Base-by-base conservation (phyloP, 2,888 invertebrate genomes). In the Ashinkailepas kermadecensis region DNA sequence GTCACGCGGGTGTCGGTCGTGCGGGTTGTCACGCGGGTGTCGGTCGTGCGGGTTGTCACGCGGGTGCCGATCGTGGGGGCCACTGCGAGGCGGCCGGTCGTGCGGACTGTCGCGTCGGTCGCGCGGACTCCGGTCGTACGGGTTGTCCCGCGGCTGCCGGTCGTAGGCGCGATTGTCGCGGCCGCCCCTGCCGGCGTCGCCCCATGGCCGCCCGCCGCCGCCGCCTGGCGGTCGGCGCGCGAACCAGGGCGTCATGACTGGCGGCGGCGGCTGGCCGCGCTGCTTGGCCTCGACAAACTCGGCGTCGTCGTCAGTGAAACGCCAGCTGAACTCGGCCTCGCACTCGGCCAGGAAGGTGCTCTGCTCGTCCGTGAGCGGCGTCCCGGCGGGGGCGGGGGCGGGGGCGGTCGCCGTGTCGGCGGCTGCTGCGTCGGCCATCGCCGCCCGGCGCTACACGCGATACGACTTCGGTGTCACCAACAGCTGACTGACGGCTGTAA, bases 311-410 rank as follows among this genome's bases (percentile, higher is more conserved):
- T 57, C 79, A 12, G 58, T 54, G 79, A 79, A 79, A 0, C 79
- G 79, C 6, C n/a, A 12, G 58, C 21, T 13, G 79, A 79, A 79
- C 79, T 79, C 79, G 58, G 58, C 10, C 79, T 79, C 58, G 25
- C 79, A 79, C 58, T 79, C 79, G 13, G 11, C 58, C 58, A 79
- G 79, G 59, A 79, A 79, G 15, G 23, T 15, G 57, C 23, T 58
- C 59, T 79, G 79, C 25, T n/a, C 79, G 11, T 57, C 79, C 8
- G 58, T 58, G 58, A 79, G 79, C 57, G 8, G 21, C 56, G 21
- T 7, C 8, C 3, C 78, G 23, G 78, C 58, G 1, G 57, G 8
- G 18, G 23, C 25, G 9, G 58, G 4, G 23, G 58, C 58, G 15
- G 23, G 1, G 54, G 56, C 10, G 21, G 74, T 11, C 2, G 56